These are phyloP conservation scores for Siniperca scherzeri DNA, from an alignment of 2,797 vertebrate species.

Conservation along the genomic window DNA sequence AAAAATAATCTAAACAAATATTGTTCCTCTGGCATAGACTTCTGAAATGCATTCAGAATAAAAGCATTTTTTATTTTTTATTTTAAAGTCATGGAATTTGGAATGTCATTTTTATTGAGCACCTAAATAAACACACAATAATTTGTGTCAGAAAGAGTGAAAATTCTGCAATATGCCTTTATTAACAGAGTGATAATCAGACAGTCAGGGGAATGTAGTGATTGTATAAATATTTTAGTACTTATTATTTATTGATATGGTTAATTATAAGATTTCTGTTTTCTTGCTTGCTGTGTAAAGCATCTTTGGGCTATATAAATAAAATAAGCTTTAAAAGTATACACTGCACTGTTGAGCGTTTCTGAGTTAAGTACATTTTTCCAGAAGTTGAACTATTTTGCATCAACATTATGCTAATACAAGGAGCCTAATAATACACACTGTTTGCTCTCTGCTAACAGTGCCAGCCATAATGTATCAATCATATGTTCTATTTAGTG, in stretches of 20 bases:
- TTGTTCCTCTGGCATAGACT: background rate
- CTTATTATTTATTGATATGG: background rate
- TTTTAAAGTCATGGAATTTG: background rate
- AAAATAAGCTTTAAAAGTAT: background rate
- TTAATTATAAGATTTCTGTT: background rate
- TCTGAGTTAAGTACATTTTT: background rate
- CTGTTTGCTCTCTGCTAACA: slow-evolving; percentile 54
- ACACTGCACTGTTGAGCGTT: background rate
- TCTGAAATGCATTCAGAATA: background rate
- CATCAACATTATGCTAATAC: slow-evolving; percentile 31
- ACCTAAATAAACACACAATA: background rate
- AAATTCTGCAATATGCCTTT: background rate
- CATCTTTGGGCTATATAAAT: background rate
- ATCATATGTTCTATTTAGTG: slow-evolving; percentile 30
- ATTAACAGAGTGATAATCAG: background rate
- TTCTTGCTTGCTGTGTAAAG: background rate
- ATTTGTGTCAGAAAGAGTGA: background rate
- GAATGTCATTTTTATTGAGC: background rate
- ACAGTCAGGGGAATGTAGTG: background rate
- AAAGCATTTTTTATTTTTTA: background rate
- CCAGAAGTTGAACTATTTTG: slow-evolving; percentile 9
- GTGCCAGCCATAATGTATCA: slow-evolving; percentile 45
- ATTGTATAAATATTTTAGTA: background rate
- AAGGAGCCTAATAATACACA: slow-evolving; percentile 21
- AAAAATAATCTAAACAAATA: background rate